Conservation (phyloP, 2,113 vertebrate genomes). For the Psophia crepitans region DNA sequence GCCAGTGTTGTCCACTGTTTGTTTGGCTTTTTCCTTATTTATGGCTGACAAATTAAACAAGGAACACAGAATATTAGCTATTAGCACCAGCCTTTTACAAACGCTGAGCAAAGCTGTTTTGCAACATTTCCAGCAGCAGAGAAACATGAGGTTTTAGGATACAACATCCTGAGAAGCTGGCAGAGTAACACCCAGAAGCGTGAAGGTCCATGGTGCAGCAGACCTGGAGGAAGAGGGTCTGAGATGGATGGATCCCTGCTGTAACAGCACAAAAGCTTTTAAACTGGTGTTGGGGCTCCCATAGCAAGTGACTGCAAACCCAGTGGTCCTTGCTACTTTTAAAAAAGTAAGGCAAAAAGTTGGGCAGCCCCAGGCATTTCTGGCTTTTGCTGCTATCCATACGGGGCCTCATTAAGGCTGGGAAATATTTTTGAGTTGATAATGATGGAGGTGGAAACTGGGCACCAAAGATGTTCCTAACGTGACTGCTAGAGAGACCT, state of each 20-base stretch:
- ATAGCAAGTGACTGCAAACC: background rate
- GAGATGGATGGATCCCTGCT: background rate
- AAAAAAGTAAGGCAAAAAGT: background rate
- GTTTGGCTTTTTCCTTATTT: background rate
- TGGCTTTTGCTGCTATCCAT: background rate
- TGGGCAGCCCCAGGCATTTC: background rate
- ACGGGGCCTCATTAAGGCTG: background rate
- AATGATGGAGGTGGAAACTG: background rate
- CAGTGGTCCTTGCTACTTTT: background rate
- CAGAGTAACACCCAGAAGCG: background rate
- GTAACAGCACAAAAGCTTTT: background rate
- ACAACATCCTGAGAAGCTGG: background rate
- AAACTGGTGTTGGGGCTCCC: background rate
- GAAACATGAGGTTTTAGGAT: background rate
- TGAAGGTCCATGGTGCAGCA: background rate
- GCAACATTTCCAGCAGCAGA: background rate
- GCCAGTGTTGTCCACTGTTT: background rate
- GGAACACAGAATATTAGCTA: background rate
- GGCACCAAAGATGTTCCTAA: background rate
- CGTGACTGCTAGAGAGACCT: rapidly evolving
- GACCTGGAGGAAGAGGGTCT: background rate
- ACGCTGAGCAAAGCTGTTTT: background rate
- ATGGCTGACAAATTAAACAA: background rate
- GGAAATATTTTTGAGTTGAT: background rate
- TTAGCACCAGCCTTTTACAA: background rate